Evolutionary conservation across 2,888 invertebrate species (phyloP).

Genomic region (Spilarctia lutea): DNA sequence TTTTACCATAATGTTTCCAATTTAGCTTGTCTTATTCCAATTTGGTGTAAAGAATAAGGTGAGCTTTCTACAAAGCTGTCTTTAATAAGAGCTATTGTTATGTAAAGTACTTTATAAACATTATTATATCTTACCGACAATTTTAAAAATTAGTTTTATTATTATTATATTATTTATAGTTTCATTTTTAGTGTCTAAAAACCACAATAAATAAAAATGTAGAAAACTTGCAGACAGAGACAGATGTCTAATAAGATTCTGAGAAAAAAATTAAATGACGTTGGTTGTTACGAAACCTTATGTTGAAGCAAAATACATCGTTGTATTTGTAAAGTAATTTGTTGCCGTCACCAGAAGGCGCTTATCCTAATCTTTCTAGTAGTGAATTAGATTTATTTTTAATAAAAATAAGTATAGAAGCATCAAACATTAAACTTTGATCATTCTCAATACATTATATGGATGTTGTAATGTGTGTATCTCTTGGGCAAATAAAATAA

Average conservation of each 20-base stretch:
- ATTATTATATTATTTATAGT: too few species aligned
- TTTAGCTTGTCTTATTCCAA: conserved; percentile 14
- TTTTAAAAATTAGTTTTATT: conserved; percentile 7
- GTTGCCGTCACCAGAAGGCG: conserved; percentile 4
- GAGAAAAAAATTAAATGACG: conserved; percentile 31
- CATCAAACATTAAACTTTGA: too few species aligned
- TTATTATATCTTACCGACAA: conserved; percentile 11
- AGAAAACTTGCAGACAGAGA: too few species aligned
- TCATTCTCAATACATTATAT: too few species aligned
- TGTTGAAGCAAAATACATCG: conserved; percentile 29
- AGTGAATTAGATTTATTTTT: conserved; percentile 55
- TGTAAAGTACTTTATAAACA: conserved; percentile 19
- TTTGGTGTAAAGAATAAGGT: conserved; percentile 14
- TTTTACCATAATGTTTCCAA: conserved; percentile 11
- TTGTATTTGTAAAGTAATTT: conserved; percentile 42
- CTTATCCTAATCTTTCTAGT: conserved; percentile 45
- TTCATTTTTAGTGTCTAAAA: conserved; percentile 16
- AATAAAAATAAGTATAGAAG: conserved; percentile 33
- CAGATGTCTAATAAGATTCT: not conserved
- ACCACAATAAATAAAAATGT: conserved; percentile 6
- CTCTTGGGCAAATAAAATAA: too few species aligned
- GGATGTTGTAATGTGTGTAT: too few species aligned
- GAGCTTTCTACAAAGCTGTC: conserved; percentile 8
- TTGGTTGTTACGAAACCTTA: conserved; percentile 25
- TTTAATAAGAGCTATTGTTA: conserved; percentile 9